Base-by-base conservation (phyloP, 2,113 vertebrate species). In the Natator depressus region DNA sequence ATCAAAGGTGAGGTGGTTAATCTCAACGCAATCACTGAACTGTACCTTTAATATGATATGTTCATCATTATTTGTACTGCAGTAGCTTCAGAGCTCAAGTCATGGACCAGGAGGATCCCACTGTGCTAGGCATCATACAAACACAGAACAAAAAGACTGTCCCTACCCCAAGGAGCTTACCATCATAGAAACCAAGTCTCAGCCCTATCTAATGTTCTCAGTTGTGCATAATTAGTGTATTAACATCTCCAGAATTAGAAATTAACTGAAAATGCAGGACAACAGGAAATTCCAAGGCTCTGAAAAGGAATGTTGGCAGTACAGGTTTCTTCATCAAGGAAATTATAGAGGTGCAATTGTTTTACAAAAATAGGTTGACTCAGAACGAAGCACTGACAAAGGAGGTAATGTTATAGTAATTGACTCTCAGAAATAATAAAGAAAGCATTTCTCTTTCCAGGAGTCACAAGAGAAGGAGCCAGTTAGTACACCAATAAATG, bases 241-340 rank as follows among this genome's bases (percentile, higher is more conserved):
- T 79, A 31, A 49, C 78, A 0, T 0, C 0, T 25, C 0, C 0
- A 0, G 4, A 10, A 0, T 7, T 22, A 0, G 10, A 20, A 10
- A 46, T 42, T 14, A 31, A 62, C 29, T 1, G 38, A 62, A 17
- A 4, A 6, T 1, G 4, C 13, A 19, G 54, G 16, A 22, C 24
- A 42, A 20, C 35, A 75, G 69, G n/a, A 38, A 42, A 42, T 75
- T 75, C 69, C 69, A 75, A 20, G 69, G 9, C 9, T 42, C 10
- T 22, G 38, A 1, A 19, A 51, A 3, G 7, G n/a, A 5, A 1
- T 2, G 0, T 0, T 25, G 17, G 3, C 75, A 78, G 62, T 1
- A 0, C 29, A 62, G 59, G 59, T 62, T 2, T 55, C 0, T 0
- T 20, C 62, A 46, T 31, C 57, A 79, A 27, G 81, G 78, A 54